Conservation (phyloP, 2,888 invertebrate species). For the Morpho deidamia region DNA sequence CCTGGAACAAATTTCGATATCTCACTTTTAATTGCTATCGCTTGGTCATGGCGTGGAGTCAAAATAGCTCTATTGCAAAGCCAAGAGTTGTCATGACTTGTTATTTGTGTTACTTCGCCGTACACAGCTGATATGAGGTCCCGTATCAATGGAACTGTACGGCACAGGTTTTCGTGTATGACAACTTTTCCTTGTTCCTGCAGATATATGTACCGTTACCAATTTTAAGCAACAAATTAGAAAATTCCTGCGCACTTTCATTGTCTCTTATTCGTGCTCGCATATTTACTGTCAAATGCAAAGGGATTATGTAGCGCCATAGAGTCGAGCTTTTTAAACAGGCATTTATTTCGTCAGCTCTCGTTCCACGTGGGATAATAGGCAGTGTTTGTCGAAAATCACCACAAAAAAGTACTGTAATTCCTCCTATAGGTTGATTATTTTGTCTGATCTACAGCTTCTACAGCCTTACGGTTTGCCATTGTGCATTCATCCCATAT, state of each 20-base stretch:
- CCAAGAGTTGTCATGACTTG: conserved; percentile 2
- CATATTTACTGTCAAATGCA: conserved; percentile 3
- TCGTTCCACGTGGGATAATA: not conserved
- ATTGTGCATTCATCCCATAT: conserved; percentile 26
- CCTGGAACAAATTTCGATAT: too few species aligned
- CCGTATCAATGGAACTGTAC: not conserved
- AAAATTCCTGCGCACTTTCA: not conserved
- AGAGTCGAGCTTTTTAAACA: not conserved
- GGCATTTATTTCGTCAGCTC: too few species aligned
- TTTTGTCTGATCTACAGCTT: conserved; percentile 17
- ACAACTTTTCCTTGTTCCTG: conserved; percentile 3
- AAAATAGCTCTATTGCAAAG: conserved; percentile 9
- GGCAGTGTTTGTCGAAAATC: conserved; percentile 1
- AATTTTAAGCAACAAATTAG: not conserved
- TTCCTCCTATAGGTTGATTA: conserved; percentile 17
- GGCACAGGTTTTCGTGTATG: not conserved
- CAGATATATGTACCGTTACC: conserved; percentile 1
- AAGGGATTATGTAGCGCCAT: not conserved
- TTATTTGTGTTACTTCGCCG: conserved; percentile 1
- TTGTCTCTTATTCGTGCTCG: not conserved
- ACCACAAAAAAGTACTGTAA: conserved; percentile 17
- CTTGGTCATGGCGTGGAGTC: conserved; percentile 8
- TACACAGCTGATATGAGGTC: conserved; percentile 10
- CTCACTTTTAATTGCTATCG: conserved; percentile 2
- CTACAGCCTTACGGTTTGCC: conserved; percentile 27